These are phyloP conservation scores for Pararge aegeria DNA, from an alignment of 1,140 invertebrate genomes.

Conservation along the genomic window DNA sequence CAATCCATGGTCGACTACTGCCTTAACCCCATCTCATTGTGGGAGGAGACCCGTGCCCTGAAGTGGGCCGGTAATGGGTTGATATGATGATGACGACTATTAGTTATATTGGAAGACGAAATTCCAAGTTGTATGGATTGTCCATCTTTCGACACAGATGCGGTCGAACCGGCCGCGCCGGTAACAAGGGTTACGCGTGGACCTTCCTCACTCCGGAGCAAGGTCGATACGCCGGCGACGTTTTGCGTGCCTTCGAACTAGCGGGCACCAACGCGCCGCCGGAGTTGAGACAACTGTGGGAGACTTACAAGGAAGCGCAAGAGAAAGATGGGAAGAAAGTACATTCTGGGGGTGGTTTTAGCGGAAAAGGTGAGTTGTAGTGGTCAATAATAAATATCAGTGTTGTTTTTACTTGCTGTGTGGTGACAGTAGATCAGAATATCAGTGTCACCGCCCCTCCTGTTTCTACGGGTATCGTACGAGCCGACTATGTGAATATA, in stretches of 20 bases:
- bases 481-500: too few species aligned
- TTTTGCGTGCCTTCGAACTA: constrained; percentile 93
- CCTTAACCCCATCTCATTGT: too few species aligned
- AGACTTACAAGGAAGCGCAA: constrained; percentile 92
- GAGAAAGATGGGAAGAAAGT: constrained; percentile 96
- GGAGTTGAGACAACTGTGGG: constrained; percentile 91
- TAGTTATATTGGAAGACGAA: too few species aligned
- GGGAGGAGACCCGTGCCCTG: too few species aligned
- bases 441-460: too few species aligned
- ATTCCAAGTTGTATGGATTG: too few species aligned
- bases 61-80: too few species aligned
- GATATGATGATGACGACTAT: too few species aligned
- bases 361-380: constrained; percentile 89
- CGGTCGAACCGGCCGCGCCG: constrained; percentile 95
- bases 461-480: too few species aligned
- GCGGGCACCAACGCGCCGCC: constrained; percentile 88
- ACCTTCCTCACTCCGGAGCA: constrained; percentile 98
- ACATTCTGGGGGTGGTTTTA: constrained; percentile 95
- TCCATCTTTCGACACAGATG: constrained; percentile 81
- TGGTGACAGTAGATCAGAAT: too few species aligned
- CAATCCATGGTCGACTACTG: too few species aligned
- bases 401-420: too few species aligned
- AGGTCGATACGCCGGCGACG: constrained; percentile 94
- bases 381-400: background rate
- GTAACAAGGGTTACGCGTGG: constrained; percentile 98